Evolutionary conservation across 2,113 vertebrate species (phyloP).

Genomic region (Mystacornis crossleyi): DNA sequence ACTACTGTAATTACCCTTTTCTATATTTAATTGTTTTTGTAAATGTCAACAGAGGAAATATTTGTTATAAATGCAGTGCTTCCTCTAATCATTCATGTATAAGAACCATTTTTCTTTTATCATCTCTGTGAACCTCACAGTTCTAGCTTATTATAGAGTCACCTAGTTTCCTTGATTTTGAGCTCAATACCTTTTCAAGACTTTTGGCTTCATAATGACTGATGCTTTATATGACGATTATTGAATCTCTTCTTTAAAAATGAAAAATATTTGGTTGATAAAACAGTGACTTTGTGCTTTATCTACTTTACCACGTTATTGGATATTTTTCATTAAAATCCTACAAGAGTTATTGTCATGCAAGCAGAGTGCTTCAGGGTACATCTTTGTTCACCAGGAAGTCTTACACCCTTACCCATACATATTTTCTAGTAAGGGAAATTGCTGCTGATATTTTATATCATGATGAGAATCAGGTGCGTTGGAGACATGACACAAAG

Average conservation of each 20-base stretch:
- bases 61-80: background rate
- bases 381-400: background rate
- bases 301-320: background rate
- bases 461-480: background rate
- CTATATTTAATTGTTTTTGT: background rate
- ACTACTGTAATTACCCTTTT: background rate
- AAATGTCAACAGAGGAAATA: background rate
- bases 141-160: background rate
- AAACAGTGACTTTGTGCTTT: background rate
- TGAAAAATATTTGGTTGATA: background rate
- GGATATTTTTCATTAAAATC: background rate
- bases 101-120: background rate
- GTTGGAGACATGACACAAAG: background rate
- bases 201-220: background rate
- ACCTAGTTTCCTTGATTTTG: background rate
- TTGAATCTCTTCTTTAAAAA: background rate
- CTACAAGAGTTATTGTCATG: background rate
- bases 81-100: background rate
- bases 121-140: background rate
- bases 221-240: background rate
- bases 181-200: background rate
- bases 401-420: background rate
- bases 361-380: background rate
- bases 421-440: background rate
- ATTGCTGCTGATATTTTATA: background rate